A percentile compares a stretch with the other conserved stretches of the same genome.
Conservation (phyloP, 2,797 vertebrate species). For the Eospalax fontanierii region DNA sequence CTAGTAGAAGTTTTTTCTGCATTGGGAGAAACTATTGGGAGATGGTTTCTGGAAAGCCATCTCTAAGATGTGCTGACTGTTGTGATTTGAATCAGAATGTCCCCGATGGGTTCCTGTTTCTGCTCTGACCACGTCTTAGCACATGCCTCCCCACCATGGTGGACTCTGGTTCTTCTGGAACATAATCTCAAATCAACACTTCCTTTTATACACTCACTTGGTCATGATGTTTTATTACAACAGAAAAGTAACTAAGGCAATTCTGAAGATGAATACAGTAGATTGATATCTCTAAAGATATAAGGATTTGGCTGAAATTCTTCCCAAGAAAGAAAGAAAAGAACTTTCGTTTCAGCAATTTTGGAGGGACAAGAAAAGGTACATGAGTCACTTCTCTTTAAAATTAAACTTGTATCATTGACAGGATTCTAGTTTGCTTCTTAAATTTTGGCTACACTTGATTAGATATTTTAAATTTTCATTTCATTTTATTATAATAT, state of each 20-base stretch:
- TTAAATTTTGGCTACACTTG: too few species aligned
- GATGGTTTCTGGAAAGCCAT: conserved; percentile 83
- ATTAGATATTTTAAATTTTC: too few species aligned
- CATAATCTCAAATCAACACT: too few species aligned
- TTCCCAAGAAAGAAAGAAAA: conserved; percentile 77
- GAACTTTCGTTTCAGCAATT: conserved; percentile 81
- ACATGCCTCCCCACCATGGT: too few species aligned
- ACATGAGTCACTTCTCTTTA: conserved; percentile 80
- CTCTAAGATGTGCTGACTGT: conserved; percentile 86
- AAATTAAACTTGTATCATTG: conserved; percentile 76
- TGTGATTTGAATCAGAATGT: too few species aligned
- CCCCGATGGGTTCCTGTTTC: too few species aligned
- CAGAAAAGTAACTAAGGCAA: too few species aligned
- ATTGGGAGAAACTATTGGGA: conserved; percentile 77
- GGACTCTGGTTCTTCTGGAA: too few species aligned
- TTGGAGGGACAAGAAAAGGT: conserved; percentile 53
- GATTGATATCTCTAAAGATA: conserved; percentile 77
- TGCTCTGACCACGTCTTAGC: too few species aligned
- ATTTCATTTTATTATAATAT: conserved; percentile 74
- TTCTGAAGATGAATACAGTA: conserved; percentile 75
- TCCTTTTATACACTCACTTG: too few species aligned
- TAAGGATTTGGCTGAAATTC: conserved; percentile 77
- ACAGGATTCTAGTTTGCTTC: conserved; percentile 57
- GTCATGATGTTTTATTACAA: too few species aligned
- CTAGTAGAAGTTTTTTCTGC: conserved; percentile 75